Evolutionary conservation across 2,113 vertebrate genomes (phyloP).

Genomic region (Emberiza fucata): DNA sequence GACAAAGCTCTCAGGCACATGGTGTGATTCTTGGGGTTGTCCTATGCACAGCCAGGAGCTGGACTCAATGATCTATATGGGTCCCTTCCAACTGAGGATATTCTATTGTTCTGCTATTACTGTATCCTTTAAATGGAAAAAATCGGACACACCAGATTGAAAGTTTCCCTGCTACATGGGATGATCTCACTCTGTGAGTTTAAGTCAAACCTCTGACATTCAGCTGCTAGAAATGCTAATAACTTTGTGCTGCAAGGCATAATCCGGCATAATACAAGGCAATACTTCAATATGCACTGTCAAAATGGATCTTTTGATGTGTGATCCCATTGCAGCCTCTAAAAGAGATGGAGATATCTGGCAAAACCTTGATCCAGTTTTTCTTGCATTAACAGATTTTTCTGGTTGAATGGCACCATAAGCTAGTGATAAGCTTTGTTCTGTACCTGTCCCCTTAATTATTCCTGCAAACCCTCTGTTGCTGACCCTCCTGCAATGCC

Average conservation of each 20-base stretch:
- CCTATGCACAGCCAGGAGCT: not conserved
- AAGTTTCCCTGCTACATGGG: not conserved
- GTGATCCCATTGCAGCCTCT: not conserved
- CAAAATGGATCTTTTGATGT: constrained; percentile 25
- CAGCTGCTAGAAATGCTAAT: not conserved
- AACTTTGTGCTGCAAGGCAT: not conserved
- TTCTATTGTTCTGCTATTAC: not conserved
- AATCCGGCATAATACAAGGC: not conserved
- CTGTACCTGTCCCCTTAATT: not conserved
- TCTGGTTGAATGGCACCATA: not conserved
- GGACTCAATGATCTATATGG: not conserved
- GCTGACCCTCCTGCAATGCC: not conserved
- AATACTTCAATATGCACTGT: constrained; percentile 1
- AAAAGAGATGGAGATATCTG: not conserved
- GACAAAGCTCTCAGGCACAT: not conserved
- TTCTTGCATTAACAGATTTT: not conserved
- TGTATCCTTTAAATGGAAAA: not conserved
- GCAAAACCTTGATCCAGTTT: not conserved
- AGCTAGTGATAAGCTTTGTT: not conserved
- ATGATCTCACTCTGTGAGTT: not conserved
- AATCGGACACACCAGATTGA: not conserved
- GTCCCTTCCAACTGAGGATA: not conserved
- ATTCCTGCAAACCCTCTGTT: not conserved
- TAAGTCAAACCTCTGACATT: constrained; percentile 6
- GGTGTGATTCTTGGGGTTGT: not conserved